Base-by-base conservation (phyloP, 2,888 invertebrate genomes). In the Aethes cnicana region DNA sequence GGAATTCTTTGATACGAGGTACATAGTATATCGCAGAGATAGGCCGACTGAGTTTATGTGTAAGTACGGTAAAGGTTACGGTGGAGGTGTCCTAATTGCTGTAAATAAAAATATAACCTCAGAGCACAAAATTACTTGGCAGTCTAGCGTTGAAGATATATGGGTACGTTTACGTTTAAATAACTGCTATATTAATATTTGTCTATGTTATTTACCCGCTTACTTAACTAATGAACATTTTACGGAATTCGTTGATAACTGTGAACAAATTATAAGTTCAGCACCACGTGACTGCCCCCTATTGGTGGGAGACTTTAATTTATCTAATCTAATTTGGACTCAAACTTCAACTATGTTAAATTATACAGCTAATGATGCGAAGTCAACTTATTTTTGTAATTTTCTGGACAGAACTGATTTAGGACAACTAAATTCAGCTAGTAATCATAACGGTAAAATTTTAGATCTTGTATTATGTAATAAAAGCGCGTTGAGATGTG, bases 1-100 rank as follows among this genome's bases (percentile, higher is more conserved):
- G 1, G 48, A 54, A 20, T 21, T 32, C 1, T 48, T 54, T 14
- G 54, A 54, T 36, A 21, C 18, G 16, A 28, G 48, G 11, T 54
- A 54, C 8, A 14, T 25, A 11, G 47, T 48, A 1, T 54, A 32
- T 12, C 14, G 48, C 7, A 18, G 54, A 9, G 48, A 54, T 23
- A 47, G 53, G 20, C 9, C 14, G 3, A 11, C 32, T 6, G 28
- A 39, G 16, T 25, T 8, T 39, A 37, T 44, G 17, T 11, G 18
- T 11, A 37, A 16, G 7, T 18, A 30, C 3, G 39, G 23, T 6
- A 32, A 46, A 23, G 16, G 16, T 17, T 16, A 33, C 8, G 44
- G 52, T 11, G 52, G 52, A 0, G 46, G 52, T 7, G 52, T 52
- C 2, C 17, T 46, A 4, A 25, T 46, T 4, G 52, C 46, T 0